These are phyloP conservation scores for Siniperca chuatsi DNA, from an alignment of 2,113 vertebrate genomes.

Conservation along the genomic window DNA sequence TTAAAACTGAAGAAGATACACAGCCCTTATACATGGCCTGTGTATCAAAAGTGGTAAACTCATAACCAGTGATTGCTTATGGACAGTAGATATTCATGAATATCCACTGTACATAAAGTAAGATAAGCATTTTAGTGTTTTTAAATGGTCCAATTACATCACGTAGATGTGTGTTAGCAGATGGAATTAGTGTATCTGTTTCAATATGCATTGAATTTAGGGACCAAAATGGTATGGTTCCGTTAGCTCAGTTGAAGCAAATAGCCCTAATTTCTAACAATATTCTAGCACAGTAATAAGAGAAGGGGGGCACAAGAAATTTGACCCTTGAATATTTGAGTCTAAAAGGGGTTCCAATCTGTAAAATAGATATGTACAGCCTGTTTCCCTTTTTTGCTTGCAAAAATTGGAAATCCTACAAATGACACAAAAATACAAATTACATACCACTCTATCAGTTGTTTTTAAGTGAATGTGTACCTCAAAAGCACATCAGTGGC, in stretches of 20 bases:
- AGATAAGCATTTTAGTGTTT: not conserved
- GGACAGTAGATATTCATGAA: not conserved
- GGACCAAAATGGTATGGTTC: not conserved
- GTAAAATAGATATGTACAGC: not conserved
- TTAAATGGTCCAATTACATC: not conserved
- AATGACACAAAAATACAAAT: not conserved
- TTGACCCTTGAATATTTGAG: too few relatives aligned
- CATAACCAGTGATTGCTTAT: not conserved
- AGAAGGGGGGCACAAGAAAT: too few relatives aligned
- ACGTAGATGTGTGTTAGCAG: not conserved
- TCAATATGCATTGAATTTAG: not conserved
- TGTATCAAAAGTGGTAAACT: not conserved
- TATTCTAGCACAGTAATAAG: not conserved
- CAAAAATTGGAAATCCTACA: not conserved
- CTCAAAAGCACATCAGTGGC: not conserved
- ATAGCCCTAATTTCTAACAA: not conserved
- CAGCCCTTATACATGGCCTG: not conserved
- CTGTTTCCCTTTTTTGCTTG: not conserved
- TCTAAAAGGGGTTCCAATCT: not conserved
- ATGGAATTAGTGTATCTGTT: not conserved
- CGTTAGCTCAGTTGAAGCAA: not conserved
- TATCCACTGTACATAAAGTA: not conserved
- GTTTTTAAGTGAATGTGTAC: not conserved
- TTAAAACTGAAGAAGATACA: conserved; percentile 18
- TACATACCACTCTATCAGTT: not conserved